A percentile compares a stretch with the other conserved stretches of the same genome.
phyloP scores from a whole-genome alignment of 2,797 vertebrate species.

The Clarias laeviceps region DNA sequence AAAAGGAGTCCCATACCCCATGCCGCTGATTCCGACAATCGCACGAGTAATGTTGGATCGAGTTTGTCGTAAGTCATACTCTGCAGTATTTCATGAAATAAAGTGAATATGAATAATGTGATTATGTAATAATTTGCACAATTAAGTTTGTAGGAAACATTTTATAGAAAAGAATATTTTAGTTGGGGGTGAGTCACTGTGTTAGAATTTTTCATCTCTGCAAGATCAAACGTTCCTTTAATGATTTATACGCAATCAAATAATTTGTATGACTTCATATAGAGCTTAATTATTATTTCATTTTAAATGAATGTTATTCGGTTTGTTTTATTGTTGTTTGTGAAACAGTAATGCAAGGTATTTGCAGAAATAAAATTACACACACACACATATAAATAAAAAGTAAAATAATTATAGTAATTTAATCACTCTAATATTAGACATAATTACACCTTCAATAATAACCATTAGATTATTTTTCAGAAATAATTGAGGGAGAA shows the following conservation, averaged over 20 bases:
- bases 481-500: background rate
- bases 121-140: background rate
- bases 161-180: background rate
- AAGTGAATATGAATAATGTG: background rate
- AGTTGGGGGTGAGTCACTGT: background rate
- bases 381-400: too few relatives aligned
- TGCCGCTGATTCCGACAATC: slow-evolving; percentile 43
- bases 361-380: background rate
- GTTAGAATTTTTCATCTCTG: background rate
- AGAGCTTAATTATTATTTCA: background rate
- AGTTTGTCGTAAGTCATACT: slow-evolving; percentile 28
- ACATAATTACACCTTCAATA: background rate
- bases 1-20: slow-evolving; percentile 53
- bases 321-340: background rate
- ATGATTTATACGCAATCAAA: too few relatives aligned
- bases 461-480: background rate
- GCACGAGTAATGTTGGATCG: slow-evolving; percentile 32
- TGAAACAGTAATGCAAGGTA: background rate
- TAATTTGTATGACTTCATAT: too few relatives aligned
- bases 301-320: background rate
- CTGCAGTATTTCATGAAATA: background rate
- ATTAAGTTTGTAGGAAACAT: background rate
- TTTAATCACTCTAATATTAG: background rate
- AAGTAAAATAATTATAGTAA: background rate
- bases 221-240: background rate